Conservation (phyloP, 1,140 invertebrate genomes). For the Drosophila punjabiensis region DNA sequence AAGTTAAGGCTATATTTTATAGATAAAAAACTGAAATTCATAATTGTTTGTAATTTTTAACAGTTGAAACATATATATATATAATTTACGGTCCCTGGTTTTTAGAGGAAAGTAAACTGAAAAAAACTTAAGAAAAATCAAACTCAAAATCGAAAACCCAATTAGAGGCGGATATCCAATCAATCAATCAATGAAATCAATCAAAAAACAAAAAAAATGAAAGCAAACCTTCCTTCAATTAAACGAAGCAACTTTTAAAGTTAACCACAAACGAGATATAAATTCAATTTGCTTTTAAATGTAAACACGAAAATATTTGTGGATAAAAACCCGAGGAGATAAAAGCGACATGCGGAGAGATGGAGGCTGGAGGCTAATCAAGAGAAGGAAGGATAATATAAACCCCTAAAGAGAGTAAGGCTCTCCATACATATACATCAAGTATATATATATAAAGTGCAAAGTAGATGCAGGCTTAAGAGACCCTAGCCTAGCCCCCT, state of each 20-base stretch:
- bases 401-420: neutral
- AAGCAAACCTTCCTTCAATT: slow-evolving; percentile 50
- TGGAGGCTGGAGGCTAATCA: neutral
- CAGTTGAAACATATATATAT: neutral
- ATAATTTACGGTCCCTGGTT: slow-evolving; percentile 1
- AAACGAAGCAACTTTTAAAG: slow-evolving; percentile 79
- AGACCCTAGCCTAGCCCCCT: neutral
- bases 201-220: slow-evolving; percentile 10
- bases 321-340: slow-evolving; percentile 6
- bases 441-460: slow-evolving; percentile 9
- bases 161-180: slow-evolving; percentile 5
- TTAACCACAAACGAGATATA: slow-evolving; percentile 40
- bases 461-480: slow-evolving; percentile 13
- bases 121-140: neutral
- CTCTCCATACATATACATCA: neutral
- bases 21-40: neutral
- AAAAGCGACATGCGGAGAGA: neutral
- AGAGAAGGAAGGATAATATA: neutral
- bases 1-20: too few species aligned
- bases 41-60: neutral
- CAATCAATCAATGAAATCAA: slow-evolving; percentile 45
- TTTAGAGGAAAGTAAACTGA: slow-evolving; percentile 12
- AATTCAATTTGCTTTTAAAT: slow-evolving; percentile 73
- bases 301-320: slow-evolving; percentile 50
- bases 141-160: slow-evolving; percentile 23